phyloP scores from a whole-genome alignment of 2,888 invertebrate species.

The Sisyra terminalis region DNA sequence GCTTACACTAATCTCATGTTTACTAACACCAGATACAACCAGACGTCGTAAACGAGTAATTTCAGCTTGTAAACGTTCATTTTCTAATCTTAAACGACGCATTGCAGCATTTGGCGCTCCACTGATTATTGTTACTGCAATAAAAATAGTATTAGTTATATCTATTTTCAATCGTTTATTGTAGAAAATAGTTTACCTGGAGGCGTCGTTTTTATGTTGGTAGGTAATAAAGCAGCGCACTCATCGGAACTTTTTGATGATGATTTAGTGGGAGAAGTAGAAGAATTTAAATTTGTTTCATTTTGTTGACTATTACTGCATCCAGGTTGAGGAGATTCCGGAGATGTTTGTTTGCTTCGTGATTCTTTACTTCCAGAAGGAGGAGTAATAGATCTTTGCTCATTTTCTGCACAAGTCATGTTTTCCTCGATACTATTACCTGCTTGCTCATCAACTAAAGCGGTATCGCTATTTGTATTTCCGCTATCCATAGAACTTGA shows the following conservation, averaged over 20 bases:
- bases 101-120: slow-evolving; percentile 31
- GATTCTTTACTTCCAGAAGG: background rate
- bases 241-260: slow-evolving; percentile 9
- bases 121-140: background rate
- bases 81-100: slow-evolving; percentile 51
- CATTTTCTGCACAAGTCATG: slow-evolving; percentile 5
- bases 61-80: slow-evolving; percentile 60
- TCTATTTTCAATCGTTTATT: no score
- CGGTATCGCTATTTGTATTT: background rate
- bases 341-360: slow-evolving; percentile 3
- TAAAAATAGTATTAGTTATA: no score
- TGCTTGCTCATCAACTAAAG: background rate
- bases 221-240: no score
- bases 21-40: slow-evolving; percentile 43
- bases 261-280: slow-evolving; percentile 23
- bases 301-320: slow-evolving; percentile 17
- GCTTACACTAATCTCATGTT: slow-evolving; percentile 37
- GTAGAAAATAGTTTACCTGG: no score
- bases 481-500: slow-evolving; percentile 4
- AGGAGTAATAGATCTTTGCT: background rate
- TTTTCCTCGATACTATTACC: background rate
- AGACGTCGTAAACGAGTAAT: slow-evolving; percentile 49
- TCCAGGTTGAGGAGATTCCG: slow-evolving; percentile 23
- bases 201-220: no score
- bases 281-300: slow-evolving; percentile 15